Base-by-base conservation (phyloP, 2,888 invertebrate species). In the Dichetophora obliterata region DNA sequence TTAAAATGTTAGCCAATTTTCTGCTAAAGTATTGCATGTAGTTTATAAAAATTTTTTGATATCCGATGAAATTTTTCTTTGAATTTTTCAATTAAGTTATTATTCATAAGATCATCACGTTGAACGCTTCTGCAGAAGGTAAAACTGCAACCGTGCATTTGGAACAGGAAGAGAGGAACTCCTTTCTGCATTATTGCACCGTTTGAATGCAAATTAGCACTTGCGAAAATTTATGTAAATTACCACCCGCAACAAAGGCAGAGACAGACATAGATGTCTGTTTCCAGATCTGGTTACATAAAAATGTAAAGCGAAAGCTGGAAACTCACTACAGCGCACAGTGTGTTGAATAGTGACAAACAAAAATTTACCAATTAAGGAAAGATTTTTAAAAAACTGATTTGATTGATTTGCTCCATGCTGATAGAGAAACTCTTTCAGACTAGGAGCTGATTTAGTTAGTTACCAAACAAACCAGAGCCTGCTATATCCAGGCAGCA, bases 211-310 rank as follows among this genome's bases (percentile, higher is more conserved):
- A 61, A 61, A 61, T 61, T 61, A 31, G 61, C 61, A 37, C 37
- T 37, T 61, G 61, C 61, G 27, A 27, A 27, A 61, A 61, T 61
- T 61, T 61, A 61, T 61, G 61, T 31, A 61, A 61, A 61, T 61
- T 27, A 16, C 11, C 61, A 16, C 61, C 61, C 61, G 24, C 61
- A 27, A 61, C 16, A 52, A 3, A 19, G 9, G 22, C 57, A n/a
- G n/a, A n/a, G n/a, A n/a, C n/a, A n/a, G n/a, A n/a, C n/a, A n/a
- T n/a, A n/a, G n/a, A n/a, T n/a, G n/a, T n/a, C n/a, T n/a, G n/a
- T n/a, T n/a, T n/a, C n/a, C n/a, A n/a, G 22, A 22, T n/a, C 57
- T 19, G 19, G 57, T 11, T 6, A 57, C 31, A 31, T 37, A 1
- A 37, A 37, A 37, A 37, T 37, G 4, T 37, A 6, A 31, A 6